Percentiles rank a stretch among this genome's conserved stretches.
Conservation (phyloP, 2,797 vertebrate species). For the Xerus rutilus region DNA sequence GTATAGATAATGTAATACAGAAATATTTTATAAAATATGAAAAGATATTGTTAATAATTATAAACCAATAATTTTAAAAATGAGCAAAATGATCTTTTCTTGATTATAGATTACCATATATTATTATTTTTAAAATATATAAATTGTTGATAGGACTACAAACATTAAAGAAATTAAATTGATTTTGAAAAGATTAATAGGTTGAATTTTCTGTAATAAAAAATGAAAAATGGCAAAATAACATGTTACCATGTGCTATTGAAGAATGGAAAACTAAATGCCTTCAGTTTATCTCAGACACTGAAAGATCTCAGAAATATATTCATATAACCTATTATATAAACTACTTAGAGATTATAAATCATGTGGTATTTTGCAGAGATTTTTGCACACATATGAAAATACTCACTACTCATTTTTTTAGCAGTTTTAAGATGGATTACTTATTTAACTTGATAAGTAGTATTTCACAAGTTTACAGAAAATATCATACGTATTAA, state of each 20-base stretch:
- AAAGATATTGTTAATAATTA: neutral
- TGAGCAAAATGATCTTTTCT: neutral
- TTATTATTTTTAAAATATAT: neutral
- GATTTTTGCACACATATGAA: neutral
- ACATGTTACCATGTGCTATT: neutral
- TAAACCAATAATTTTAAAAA: neutral
- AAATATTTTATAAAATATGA: neutral
- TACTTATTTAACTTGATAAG: neutral
- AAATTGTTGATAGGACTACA: neutral
- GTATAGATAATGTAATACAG: neutral
- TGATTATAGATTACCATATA: neutral
- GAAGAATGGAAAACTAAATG: neutral
- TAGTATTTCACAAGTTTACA: neutral
- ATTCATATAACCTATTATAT: neutral
- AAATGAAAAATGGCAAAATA: neutral
- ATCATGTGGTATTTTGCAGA: neutral
- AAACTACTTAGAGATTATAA: neutral
- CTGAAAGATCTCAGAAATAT: neutral
- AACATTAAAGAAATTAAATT: neutral
- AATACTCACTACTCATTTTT: neutral
- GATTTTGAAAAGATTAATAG: conserved; percentile 2
- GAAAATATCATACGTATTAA: neutral
- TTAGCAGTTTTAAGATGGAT: neutral
- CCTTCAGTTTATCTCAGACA: neutral
- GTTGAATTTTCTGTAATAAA: neutral